Percentiles rank a stretch among this genome's conserved stretches.
phyloP scores from a whole-genome alignment of 2,113 vertebrate species.

The Cyanoramphus novaezelandiae region DNA sequence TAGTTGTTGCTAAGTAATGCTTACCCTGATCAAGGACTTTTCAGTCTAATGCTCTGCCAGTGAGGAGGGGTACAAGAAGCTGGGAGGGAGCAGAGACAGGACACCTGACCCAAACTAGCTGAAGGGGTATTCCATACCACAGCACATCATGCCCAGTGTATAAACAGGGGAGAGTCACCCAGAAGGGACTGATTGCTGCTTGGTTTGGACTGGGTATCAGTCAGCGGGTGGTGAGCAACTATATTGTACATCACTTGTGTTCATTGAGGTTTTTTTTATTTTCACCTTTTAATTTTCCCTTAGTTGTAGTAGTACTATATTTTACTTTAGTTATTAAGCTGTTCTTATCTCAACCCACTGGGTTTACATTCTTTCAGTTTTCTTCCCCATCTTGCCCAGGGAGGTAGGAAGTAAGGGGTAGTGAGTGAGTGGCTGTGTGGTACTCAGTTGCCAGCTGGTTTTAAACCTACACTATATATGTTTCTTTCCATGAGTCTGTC shows the following conservation, averaged over 20 bases:
- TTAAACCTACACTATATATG: background rate
- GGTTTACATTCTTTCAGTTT: background rate
- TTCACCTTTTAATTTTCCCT: background rate
- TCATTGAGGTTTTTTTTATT: background rate
- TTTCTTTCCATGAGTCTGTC: background rate
- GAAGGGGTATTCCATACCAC: background rate
- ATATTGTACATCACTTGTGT: background rate
- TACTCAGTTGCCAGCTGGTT: background rate
- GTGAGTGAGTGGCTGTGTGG: background rate
- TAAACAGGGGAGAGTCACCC: background rate
- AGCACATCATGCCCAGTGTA: background rate
- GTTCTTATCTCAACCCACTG: background rate
- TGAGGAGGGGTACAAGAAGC: background rate
- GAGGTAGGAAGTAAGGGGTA: background rate
- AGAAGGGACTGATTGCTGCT: background rate
- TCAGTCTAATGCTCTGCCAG: background rate
- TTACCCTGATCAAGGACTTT: background rate
- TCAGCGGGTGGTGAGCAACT: background rate
- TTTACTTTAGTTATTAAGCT: background rate
- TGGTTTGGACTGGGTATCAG: background rate
- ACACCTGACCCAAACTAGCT: background rate
- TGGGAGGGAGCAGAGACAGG: background rate
- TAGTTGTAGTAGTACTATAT: background rate
- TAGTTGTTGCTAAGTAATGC: background rate
- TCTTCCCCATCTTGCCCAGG: background rate